Conservation (phyloP, 2,797 vertebrate genomes). For the Acrossocheilus fasciatus region DNA sequence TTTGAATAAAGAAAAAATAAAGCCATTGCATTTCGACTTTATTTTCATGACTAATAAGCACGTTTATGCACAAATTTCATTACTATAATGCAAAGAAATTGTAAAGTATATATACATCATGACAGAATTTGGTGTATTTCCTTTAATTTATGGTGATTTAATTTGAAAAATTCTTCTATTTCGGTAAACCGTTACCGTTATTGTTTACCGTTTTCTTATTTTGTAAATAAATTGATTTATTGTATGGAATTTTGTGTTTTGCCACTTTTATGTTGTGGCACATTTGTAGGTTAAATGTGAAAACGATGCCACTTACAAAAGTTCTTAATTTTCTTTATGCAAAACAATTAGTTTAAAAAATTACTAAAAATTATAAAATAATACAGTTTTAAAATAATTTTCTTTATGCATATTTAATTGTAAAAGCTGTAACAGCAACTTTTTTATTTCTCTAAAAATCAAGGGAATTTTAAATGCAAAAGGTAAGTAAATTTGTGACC, state of each 20-base stretch:
- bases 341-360: neutral
- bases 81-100: neutral
- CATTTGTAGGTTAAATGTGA: too few species aligned
- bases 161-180: neutral
- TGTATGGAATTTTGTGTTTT: too few species aligned
- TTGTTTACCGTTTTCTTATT: too few species aligned
- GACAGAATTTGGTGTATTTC: neutral
- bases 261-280: too few species aligned
- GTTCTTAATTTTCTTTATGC: neutral
- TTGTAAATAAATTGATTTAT: too few species aligned
- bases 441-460: neutral
- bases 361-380: neutral
- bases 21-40: neutral
- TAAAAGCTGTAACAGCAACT: neutral
- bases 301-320: too few species aligned
- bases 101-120: neutral
- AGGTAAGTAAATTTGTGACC: neutral
- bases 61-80: neutral
- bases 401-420: too few species aligned
- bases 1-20: too few species aligned
- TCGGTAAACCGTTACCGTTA: neutral
- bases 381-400: too few species aligned
- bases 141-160: neutral
- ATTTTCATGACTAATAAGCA: neutral
- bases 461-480: neutral